Percentiles rank a stretch among this genome's conserved stretches.
Conservation (phyloP, 23 tunicate genomes). For the Oikopleura dioica region DNA sequence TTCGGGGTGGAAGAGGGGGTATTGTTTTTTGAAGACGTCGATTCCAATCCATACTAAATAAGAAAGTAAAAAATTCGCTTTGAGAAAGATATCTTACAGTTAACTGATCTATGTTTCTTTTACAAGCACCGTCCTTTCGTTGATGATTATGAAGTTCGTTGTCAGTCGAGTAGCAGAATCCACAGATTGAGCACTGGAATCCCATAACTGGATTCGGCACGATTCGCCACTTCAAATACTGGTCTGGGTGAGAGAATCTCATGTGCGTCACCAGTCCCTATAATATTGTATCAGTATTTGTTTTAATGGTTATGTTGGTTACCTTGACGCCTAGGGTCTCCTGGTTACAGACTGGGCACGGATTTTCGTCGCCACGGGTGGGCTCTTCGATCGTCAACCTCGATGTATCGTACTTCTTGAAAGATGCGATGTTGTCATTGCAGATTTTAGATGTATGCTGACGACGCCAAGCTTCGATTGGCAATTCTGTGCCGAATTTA, state of each 20-base stretch:
- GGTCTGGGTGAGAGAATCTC: not conserved
- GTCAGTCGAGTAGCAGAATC: not conserved
- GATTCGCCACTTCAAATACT: not conserved
- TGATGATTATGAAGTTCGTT: not conserved
- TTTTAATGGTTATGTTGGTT: too few species aligned
- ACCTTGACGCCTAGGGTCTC: not conserved
- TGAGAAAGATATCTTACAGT: not conserved
- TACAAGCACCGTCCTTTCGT: not conserved
- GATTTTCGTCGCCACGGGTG: not conserved
- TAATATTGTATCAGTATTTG: too few species aligned
- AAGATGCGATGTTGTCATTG: not conserved
- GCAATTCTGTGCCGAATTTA: conserved; percentile 5
- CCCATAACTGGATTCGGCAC: not conserved
- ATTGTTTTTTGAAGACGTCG: too few species aligned
- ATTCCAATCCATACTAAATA: too few species aligned
- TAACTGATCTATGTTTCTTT: not conserved
- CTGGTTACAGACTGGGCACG: conserved; percentile 2
- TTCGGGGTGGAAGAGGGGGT: too few species aligned
- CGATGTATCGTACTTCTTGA: not conserved
- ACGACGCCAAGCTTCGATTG: not conserved
- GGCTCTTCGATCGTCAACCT: not conserved
- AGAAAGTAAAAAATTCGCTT: too few species aligned
- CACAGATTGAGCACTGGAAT: not conserved
- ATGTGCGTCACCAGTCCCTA: not conserved
- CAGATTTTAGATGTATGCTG: not conserved